Conservation (phyloP, 2,113 vertebrate species). For the Sphaerodactylus townsendi region DNA sequence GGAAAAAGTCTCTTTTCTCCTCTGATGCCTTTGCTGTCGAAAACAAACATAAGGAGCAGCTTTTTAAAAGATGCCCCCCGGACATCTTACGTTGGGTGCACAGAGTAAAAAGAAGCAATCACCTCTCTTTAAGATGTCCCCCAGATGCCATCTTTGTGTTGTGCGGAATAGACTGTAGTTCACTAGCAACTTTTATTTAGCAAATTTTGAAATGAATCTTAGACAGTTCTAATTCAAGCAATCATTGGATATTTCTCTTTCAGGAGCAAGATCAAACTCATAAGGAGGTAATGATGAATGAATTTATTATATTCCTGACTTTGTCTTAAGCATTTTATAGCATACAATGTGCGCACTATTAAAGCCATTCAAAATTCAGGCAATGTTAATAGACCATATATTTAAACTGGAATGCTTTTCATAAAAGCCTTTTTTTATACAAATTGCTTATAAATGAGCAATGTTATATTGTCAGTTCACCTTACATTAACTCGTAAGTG, state of each 20-base stretch:
- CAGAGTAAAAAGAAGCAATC: no score
- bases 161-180: no score
- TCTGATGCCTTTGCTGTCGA: no score
- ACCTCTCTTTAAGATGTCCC: no score
- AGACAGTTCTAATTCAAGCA: neutral
- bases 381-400: slow-evolving; percentile 4
- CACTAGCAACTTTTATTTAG: neutral
- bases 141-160: no score
- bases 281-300: slow-evolving; percentile 2
- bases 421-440: neutral
- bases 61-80: no score
- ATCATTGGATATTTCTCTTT: neutral
- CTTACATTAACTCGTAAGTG: slow-evolving; percentile 7
- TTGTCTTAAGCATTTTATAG: neutral
- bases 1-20: no score
- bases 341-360: neutral
- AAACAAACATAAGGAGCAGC: no score
- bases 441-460: neutral
- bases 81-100: no score
- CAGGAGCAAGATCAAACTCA: neutral
- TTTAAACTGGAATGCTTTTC: neutral
- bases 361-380: neutral
- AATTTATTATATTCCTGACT: neutral
- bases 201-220: neutral
- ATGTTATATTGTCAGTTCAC: neutral